phyloP scores from a whole-genome alignment of 1,140 invertebrate genomes.

The Aphis gossypii region DNA sequence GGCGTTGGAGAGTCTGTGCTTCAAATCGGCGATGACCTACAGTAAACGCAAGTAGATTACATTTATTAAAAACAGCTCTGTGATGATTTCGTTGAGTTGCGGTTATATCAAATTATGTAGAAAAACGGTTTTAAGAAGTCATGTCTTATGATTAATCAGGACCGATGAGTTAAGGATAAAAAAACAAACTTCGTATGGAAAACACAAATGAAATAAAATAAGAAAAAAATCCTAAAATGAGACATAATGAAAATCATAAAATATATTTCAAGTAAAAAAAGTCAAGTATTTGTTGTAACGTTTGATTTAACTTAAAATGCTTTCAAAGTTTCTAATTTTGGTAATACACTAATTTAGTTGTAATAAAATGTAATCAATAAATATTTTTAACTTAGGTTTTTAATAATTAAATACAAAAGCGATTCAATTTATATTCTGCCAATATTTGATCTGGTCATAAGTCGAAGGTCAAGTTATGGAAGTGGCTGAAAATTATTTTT shows the following conservation, averaged over 20 bases:
- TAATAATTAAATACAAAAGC: neutral
- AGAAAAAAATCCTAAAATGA: neutral
- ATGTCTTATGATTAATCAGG: neutral
- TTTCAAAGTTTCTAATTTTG: neutral
- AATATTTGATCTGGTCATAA: neutral
- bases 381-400: neutral
- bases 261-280: neutral
- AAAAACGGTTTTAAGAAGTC: neutral
- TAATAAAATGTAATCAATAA: neutral
- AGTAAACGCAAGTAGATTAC: neutral
- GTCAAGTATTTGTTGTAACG: neutral
- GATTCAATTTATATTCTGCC: neutral
- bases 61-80: neutral
- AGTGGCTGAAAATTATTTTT: no score
- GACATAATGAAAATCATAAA: neutral
- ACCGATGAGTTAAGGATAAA: neutral
- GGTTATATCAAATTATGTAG: no score
- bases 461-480: neutral
- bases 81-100: neutral
- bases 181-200: neutral
- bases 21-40: constrained; percentile 59
- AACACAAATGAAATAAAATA: neutral
- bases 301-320: neutral
- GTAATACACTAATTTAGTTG: neutral
- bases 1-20: constrained; percentile 53